Evolutionary conservation across 2,888 invertebrate species (phyloP).

Genomic region (Coecobrya sp.): DNA sequence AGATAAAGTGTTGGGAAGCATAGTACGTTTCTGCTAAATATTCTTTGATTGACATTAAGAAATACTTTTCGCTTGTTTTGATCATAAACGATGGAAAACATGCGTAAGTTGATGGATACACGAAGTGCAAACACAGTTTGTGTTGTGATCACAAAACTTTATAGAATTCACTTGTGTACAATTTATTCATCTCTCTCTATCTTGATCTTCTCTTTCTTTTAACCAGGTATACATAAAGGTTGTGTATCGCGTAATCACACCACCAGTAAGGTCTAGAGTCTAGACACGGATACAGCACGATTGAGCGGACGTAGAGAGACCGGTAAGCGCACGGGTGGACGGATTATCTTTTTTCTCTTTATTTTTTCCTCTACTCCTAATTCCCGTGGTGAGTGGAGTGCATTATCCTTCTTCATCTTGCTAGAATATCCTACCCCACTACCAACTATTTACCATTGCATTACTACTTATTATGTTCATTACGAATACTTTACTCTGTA

Average conservation of each 20-base stretch:
- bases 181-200: not conserved
- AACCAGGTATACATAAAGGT: not conserved
- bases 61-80: not conserved
- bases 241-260: slow-evolving; percentile 7
- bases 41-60: not conserved
- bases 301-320: slow-evolving; percentile 40
- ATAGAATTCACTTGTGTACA: slow-evolving; percentile 26
- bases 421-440: slow-evolving; percentile 12
- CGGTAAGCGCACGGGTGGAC: slow-evolving; percentile 67
- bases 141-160: slow-evolving; percentile 21
- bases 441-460: not conserved
- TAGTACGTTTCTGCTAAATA: not conserved
- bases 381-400: slow-evolving; percentile 45
- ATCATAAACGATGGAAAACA: slow-evolving; percentile 7
- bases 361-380: slow-evolving; percentile 23
- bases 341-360: slow-evolving; percentile 69
- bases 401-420: slow-evolving; percentile 68
- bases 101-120: slow-evolving; percentile 41
- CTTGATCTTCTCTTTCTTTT: not conserved
- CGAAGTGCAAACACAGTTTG: slow-evolving; percentile 29
- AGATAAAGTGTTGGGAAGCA: not conserved
- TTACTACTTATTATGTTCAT: slow-evolving; percentile 38
- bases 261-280: not conserved
- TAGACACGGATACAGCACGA: slow-evolving; percentile 54
- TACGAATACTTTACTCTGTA: slow-evolving; percentile 33